phyloP scores from a whole-genome alignment of 2,113 vertebrate genomes.

The Oreochromis aureus region DNA sequence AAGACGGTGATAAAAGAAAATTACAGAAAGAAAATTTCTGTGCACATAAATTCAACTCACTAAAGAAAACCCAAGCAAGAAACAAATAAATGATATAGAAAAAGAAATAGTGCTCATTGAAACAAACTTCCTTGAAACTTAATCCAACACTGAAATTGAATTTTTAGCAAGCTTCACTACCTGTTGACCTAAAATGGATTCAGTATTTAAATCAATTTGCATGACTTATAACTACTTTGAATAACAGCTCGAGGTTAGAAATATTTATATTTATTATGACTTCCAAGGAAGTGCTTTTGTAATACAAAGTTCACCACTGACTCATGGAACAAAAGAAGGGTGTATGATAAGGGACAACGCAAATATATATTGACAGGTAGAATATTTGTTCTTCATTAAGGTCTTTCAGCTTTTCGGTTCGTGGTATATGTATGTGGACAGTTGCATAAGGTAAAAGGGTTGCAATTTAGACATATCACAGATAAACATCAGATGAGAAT shows the following conservation, averaged over 20 bases:
- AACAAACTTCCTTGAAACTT: not conserved
- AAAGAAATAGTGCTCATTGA: not conserved
- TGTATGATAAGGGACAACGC: not conserved
- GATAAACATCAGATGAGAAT: not conserved
- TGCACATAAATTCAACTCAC: no score
- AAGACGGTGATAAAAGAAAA: no score
- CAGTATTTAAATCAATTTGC: not conserved
- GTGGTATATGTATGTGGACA: not conserved
- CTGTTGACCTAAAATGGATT: not conserved
- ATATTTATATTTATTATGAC: not conserved
- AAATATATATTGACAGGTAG: not conserved
- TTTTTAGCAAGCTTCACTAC: not conserved
- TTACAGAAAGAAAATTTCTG: no score
- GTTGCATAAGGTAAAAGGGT: not conserved
- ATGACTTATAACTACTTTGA: not conserved
- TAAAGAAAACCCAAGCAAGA: no score
- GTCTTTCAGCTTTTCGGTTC: not conserved
- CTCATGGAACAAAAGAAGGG: not conserved
- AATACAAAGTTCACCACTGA: not conserved
- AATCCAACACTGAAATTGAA: not conserved
- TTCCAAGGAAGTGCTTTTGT: not conserved
- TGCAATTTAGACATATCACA: not conserved
- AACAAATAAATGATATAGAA: no score
- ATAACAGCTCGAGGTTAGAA: not conserved
- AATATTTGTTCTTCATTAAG: not conserved